Percentiles rank a stretch among this genome's conserved stretches.
These are phyloP conservation scores for Antheraea yamamai DNA, from an alignment of 2,888 invertebrate genomes.

Conservation along the genomic window DNA sequence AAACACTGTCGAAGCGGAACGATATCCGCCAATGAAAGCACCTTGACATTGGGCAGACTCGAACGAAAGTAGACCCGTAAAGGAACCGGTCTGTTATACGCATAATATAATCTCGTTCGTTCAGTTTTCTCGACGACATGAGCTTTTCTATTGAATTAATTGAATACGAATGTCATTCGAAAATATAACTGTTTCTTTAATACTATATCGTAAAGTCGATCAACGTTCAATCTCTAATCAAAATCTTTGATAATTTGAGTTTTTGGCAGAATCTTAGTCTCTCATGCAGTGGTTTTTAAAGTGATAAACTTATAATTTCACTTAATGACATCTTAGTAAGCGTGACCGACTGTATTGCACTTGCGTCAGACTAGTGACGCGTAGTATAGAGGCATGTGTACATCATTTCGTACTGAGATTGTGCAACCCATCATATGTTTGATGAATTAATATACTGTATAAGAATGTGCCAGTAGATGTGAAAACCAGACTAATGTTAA, in stretches of 20 bases:
- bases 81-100: slow-evolving; percentile 9
- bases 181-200: not conserved
- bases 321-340: too few relatives aligned
- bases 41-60: slow-evolving; percentile 30
- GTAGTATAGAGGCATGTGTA: too few relatives aligned
- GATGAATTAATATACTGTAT: too few relatives aligned
- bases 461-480: too few relatives aligned
- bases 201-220: not conserved
- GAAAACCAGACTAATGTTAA: too few relatives aligned
- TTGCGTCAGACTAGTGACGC: too few relatives aligned
- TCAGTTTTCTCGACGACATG: slow-evolving; percentile 11
- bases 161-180: not conserved
- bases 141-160: slow-evolving; percentile 23
- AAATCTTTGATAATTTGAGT: not conserved
- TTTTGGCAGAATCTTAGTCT: too few relatives aligned
- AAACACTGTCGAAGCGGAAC: not conserved
- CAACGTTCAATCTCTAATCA: not conserved
- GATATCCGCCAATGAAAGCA: slow-evolving; percentile 2
- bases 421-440: too few relatives aligned
- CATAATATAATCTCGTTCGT: not conserved
- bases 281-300: too few relatives aligned
- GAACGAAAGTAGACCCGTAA: slow-evolving; percentile 23
- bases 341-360: too few relatives aligned
- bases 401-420: too few relatives aligned
- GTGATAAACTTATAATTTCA: too few relatives aligned